A percentile compares a stretch with the other conserved stretches of the same genome.
Conservation (phyloP, 2,888 invertebrate genomes). For the Troides helena region DNA sequence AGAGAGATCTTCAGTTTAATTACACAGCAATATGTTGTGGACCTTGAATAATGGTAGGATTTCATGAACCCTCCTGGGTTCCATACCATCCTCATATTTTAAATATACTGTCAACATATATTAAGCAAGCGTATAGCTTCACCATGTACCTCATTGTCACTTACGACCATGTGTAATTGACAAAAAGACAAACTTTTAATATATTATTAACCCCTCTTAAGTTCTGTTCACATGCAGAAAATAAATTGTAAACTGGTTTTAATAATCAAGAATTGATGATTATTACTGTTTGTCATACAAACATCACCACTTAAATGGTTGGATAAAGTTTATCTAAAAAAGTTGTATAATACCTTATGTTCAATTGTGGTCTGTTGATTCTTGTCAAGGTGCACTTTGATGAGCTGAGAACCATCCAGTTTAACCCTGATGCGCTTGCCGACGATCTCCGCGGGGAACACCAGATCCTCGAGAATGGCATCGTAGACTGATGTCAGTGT, state of each 20-base stretch:
- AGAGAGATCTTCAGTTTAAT: no score
- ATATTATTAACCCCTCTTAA: background rate
- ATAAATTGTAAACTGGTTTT: background rate
- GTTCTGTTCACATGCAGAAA: background rate
- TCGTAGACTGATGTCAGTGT: constrained; percentile 99
- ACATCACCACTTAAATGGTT: no score
- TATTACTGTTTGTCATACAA: no score
- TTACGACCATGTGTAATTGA: no score
- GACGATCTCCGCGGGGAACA: constrained; percentile 99
- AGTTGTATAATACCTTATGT: constrained; percentile 88
- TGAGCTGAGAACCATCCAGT: constrained; percentile 96
- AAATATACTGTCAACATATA: no score
- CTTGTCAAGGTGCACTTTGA: constrained; percentile 99
- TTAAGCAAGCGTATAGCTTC: no score
- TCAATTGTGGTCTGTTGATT: constrained; percentile 99
- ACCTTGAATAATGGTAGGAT: no score
- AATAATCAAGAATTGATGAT: background rate
- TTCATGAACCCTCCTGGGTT: no score
- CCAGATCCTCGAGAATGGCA: constrained; percentile 97
- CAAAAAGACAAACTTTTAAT: no score
- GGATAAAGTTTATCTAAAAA: background rate
- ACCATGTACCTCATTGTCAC: no score
- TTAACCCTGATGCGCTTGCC: constrained; percentile 98
- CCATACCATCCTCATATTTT: no score
- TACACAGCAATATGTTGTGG: no score